These are phyloP conservation scores for Enoplosus armatus DNA, from an alignment of 2,797 vertebrate genomes.

Conservation along the genomic window DNA sequence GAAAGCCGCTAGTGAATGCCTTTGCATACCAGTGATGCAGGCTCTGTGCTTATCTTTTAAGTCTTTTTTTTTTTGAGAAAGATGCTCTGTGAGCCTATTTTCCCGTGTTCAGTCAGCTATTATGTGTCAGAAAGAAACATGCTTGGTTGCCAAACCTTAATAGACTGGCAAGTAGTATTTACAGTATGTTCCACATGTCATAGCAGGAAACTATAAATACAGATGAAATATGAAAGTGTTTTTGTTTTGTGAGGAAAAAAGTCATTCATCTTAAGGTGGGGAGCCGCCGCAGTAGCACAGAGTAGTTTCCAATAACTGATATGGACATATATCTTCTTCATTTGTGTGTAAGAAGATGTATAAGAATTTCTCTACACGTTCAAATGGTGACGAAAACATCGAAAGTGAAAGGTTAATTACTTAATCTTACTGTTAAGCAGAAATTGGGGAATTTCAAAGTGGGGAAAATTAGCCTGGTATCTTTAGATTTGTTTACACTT, in stretches of 20 bases:
- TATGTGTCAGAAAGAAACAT: conserved; percentile 13
- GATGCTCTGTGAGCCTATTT: background rate
- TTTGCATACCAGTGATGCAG: background rate
- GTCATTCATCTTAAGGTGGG: conserved; percentile 22
- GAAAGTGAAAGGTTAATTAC: background rate
- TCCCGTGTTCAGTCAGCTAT: too few relatives aligned
- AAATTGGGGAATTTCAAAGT: too few relatives aligned
- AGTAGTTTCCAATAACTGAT: background rate
- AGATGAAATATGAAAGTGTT: background rate
- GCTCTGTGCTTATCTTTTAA: background rate
- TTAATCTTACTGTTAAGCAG: too few relatives aligned
- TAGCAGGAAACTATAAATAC: conserved; percentile 7
- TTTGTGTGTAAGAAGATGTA: too few relatives aligned
- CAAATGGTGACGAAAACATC: background rate
- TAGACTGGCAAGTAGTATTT: background rate
- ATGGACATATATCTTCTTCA: too few relatives aligned
- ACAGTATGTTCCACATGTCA: background rate
- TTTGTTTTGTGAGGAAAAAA: conserved; percentile 13
- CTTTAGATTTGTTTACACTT: too few relatives aligned
- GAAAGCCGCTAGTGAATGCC: background rate
- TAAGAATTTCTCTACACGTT: too few relatives aligned
- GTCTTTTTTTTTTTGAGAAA: background rate
- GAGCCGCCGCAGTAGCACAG: background rate
- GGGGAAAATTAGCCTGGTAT: too few relatives aligned
- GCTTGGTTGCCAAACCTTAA: background rate